Conservation (phyloP, 2,113 vertebrate genomes). For the Thunnus thynnus region DNA sequence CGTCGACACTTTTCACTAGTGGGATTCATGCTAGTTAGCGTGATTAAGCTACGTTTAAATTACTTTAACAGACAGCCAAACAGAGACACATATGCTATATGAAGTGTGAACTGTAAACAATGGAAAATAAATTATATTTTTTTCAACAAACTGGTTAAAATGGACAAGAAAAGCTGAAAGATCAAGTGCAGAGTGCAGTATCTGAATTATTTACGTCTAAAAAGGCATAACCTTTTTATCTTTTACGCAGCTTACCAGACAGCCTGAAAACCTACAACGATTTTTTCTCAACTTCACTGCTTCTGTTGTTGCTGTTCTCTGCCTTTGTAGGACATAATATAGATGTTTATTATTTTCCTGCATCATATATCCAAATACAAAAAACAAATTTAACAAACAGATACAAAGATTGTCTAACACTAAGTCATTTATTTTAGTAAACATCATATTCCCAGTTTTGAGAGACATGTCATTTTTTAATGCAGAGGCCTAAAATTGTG, state of each 20-base stretch:
- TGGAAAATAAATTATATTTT: not conserved
- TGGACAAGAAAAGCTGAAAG: not conserved
- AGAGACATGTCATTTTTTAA: not conserved
- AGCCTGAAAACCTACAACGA: not conserved
- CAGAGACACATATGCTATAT: no score
- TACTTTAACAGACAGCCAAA: no score
- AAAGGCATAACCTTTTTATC: no score
- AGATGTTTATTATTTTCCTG: not conserved
- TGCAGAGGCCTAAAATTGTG: not conserved
- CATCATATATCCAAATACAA: not conserved
- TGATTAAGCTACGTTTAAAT: no score
- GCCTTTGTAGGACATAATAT: not conserved
- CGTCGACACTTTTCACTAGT: no score
- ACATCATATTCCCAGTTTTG: not conserved
- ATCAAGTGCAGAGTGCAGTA: no score
- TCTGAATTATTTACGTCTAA: no score
- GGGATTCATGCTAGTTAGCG: no score
- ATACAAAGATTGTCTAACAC: not conserved
- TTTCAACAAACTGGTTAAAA: not conserved
- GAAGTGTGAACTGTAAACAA: no score
- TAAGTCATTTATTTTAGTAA: conserved; percentile 3
- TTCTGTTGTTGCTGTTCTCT: not conserved
- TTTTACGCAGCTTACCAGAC: no score
- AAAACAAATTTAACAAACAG: not conserved
- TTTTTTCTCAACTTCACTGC: not conserved